Conservation (phyloP, 2,797 vertebrate species). For the Champsocephalus gunnari region DNA sequence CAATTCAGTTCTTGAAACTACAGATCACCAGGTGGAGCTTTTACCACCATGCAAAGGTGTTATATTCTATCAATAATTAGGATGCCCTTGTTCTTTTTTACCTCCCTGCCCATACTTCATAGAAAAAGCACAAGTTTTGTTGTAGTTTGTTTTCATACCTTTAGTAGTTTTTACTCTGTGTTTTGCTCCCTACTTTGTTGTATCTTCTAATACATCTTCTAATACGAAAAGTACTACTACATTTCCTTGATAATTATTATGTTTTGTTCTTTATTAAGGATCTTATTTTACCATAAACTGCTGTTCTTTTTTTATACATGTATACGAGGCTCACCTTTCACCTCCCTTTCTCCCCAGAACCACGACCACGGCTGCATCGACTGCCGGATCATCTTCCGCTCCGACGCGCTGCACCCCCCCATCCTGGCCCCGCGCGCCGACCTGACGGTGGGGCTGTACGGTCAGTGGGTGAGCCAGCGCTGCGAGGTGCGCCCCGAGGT, state of each 20-base stretch:
- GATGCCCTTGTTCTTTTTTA: no score
- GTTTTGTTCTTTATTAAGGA: neutral
- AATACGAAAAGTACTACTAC: neutral
- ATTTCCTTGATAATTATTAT: neutral
- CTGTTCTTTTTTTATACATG: neutral
- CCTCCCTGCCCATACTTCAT: no score
- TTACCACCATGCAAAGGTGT: no score
- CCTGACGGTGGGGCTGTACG: conserved; percentile 90
- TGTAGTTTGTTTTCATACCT: no score
- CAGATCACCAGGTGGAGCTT: no score
- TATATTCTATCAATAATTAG: no score
- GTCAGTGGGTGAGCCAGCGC: conserved; percentile 97
- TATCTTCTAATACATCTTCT: no score
- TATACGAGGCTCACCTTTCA: neutral
- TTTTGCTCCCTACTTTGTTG: no score
- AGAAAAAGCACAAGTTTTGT: no score
- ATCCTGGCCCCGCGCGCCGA: conserved; percentile 91
- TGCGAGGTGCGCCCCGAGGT: conserved; percentile 97
- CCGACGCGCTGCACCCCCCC: conserved; percentile 92
- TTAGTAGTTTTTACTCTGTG: no score
- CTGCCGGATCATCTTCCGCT: conserved; percentile 92
- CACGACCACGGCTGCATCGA: conserved; percentile 90
- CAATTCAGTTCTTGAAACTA: no score
- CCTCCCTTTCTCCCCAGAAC: conserved; percentile 81
- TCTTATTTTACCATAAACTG: neutral